Conservation (phyloP, 2,113 vertebrate genomes). For the Phaethornis superciliosus region DNA sequence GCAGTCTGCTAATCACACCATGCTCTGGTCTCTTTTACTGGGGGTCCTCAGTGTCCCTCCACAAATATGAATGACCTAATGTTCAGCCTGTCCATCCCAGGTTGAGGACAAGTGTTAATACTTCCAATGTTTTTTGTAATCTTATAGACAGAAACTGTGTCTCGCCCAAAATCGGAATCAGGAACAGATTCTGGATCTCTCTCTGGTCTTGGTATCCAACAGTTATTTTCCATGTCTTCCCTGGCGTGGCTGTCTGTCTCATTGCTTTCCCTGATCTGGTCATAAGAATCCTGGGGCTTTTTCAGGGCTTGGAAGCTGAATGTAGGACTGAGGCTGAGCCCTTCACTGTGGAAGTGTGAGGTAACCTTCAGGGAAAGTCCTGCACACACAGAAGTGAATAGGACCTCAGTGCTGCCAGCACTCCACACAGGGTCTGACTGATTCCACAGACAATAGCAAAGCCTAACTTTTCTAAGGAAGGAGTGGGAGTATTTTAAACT, state of each 20-base stretch:
- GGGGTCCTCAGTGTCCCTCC: neutral
- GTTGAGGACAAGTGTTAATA: neutral
- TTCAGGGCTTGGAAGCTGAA: neutral
- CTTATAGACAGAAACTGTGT: neutral
- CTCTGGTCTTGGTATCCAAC: neutral
- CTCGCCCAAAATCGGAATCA: neutral
- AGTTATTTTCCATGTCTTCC: neutral
- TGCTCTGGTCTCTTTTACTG: neutral
- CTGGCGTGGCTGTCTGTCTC: neutral
- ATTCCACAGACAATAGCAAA: neutral
- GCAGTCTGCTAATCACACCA: neutral
- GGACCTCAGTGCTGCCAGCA: neutral
- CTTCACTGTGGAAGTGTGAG: neutral
- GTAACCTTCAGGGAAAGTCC: neutral
- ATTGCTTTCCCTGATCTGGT: neutral
- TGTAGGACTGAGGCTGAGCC: neutral
- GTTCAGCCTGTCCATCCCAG: neutral
- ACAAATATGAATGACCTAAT: neutral
- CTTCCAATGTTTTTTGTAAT: neutral
- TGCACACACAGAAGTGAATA: fast-evolving
- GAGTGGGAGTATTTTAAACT: neutral
- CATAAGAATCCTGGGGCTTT: neutral
- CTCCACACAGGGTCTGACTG: neutral
- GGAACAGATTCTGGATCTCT: neutral
- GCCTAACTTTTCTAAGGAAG: neutral